phyloP scores from a whole-genome alignment of 1,140 invertebrate species.

The Drosophila ercepeae region DNA sequence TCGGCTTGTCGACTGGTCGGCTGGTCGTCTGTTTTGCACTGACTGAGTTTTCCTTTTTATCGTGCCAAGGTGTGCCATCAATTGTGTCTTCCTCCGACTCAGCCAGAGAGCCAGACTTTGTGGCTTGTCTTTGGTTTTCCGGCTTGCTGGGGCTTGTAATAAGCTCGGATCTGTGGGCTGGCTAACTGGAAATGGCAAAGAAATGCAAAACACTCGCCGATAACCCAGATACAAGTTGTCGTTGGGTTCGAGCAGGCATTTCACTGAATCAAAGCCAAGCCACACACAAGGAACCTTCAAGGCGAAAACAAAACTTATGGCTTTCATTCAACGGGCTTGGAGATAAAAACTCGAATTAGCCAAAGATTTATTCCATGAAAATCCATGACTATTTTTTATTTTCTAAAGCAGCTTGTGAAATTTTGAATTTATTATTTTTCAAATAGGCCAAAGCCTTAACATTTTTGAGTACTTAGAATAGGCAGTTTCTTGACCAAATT shows the following conservation, averaged over 20 bases:
- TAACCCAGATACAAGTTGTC: conserved; percentile 59
- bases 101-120: neutral
- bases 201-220: conserved; percentile 53
- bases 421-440: too few species aligned
- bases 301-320: conserved; percentile 21
- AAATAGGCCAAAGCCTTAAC: neutral
- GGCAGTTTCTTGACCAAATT: conserved; percentile 11
- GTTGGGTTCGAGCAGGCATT: conserved; percentile 13
- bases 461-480: neutral
- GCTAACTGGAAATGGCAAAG: conserved; percentile 45
- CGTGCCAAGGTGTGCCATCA: conserved; percentile 81
- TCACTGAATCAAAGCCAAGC: conserved; percentile 26
- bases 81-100: conserved; percentile 62
- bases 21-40: conserved; percentile 47
- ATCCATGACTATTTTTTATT: neutral
- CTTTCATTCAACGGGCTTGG: neutral
- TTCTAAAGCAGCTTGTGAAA: too few species aligned
- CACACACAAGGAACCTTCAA: conserved; percentile 37
- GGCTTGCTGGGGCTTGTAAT: conserved; percentile 25
- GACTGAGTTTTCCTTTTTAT: conserved; percentile 80
- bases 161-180: conserved; percentile 42
- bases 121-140: conserved; percentile 41
- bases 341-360: neutral
- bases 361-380: conserved; percentile 3
- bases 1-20: conserved; percentile 24